Percentiles rank a stretch among this genome's conserved stretches.
Conservation (phyloP, 2,797 vertebrate species). For the Channa striata region DNA sequence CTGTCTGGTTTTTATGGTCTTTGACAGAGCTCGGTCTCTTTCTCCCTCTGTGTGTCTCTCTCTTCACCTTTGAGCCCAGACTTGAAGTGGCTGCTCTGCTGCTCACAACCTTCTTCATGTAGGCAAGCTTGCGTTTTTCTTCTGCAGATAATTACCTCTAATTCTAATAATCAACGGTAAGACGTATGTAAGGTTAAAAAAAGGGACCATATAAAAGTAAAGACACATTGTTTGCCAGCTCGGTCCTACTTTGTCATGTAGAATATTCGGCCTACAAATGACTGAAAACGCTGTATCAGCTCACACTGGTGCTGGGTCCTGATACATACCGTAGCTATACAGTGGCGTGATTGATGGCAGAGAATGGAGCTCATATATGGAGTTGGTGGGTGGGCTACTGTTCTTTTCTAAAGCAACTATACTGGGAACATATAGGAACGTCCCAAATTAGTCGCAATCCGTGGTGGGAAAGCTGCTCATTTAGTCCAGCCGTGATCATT, state of each 20-base stretch:
- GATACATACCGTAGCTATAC: constrained; percentile 59
- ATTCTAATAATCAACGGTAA: background rate
- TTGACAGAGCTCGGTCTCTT: constrained; percentile 64
- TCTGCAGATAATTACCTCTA: background rate
- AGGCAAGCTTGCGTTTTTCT: background rate
- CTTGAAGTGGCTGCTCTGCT: constrained; percentile 15
- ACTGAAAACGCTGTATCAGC: constrained; percentile 41
- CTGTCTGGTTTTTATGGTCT: constrained; percentile 78
- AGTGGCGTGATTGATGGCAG: constrained; percentile 71
- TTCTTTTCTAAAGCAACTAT: constrained; percentile 69
- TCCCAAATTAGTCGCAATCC: constrained; percentile 72
- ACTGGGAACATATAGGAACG: constrained; percentile 58
- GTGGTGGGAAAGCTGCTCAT: constrained; percentile 54
- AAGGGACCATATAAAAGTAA: background rate
- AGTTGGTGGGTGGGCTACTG: constrained; percentile 61
- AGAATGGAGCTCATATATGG: constrained; percentile 80
- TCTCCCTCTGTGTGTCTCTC: constrained; percentile 60
- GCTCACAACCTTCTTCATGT: background rate
- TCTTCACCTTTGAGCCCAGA: constrained; percentile 60
- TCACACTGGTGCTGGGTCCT: constrained; percentile 34
- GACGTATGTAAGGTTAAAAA: background rate
- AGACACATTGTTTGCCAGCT: background rate
- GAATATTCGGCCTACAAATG: constrained; percentile 2
- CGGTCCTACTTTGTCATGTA: constrained; percentile 23
- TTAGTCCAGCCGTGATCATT: constrained; percentile 36